Percentiles rank a stretch among this genome's conserved stretches.
phyloP scores from a whole-genome alignment of 1,140 invertebrate species.

The Drosophila cardini region DNA sequence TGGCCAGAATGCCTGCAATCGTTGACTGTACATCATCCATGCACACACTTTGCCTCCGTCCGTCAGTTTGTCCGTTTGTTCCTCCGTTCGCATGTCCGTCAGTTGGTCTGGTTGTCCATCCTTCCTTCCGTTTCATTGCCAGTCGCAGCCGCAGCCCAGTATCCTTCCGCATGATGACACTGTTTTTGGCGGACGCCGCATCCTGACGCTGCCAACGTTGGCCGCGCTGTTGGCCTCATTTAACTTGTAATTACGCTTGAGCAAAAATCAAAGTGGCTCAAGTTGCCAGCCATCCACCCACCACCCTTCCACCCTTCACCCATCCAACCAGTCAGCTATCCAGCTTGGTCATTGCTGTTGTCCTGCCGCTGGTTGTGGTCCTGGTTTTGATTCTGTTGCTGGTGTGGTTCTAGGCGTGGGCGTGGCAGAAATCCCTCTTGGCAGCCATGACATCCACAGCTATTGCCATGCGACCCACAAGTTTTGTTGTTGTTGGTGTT shows the following conservation, averaged over 20 bases:
- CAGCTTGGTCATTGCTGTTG: conserved; percentile 31
- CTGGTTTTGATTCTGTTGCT: too few species aligned
- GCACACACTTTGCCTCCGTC: conserved; percentile 53
- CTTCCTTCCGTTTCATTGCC: conserved; percentile 82
- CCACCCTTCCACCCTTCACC: conserved; percentile 18
- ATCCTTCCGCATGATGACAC: conserved; percentile 82
- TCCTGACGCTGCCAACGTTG: conserved; percentile 44
- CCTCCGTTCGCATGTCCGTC: conserved; percentile 29
- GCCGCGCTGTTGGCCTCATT: conserved; percentile 77
- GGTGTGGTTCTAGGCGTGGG: not conserved
- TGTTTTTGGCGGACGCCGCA: conserved; percentile 74
- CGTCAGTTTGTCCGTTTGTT: conserved; percentile 28
- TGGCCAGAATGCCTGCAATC: conserved; percentile 59
- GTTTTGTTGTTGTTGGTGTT: conserved; percentile 1
- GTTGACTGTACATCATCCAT: conserved; percentile 74
- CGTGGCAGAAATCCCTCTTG: conserved; percentile 10
- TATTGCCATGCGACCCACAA: conserved; percentile 5
- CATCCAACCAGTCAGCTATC: conserved; percentile 37
- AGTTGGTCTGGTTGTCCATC: conserved; percentile 47
- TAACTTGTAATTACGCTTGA: conserved; percentile 83
- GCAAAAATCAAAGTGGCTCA: conserved; percentile 83
- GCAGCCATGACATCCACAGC: conserved; percentile 45
- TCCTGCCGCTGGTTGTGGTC: conserved; percentile 4
- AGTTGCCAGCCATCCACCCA: conserved; percentile 62
- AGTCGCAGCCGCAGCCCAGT: conserved; percentile 62